phyloP scores from a whole-genome alignment of 2,888 invertebrate genomes.

The Heliothis peltigera region DNA sequence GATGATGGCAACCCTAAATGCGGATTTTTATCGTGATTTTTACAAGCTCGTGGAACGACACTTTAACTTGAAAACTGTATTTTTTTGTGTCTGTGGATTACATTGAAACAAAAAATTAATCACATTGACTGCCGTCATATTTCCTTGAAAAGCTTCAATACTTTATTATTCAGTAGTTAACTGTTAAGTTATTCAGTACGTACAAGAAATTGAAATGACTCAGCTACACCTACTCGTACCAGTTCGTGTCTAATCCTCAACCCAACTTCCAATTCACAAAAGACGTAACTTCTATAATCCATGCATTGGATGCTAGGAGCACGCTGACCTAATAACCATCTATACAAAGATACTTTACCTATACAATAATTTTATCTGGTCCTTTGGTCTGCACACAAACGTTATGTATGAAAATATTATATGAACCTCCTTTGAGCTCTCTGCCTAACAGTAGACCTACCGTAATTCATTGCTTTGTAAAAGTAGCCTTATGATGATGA shows the following conservation, averaged over 20 bases:
- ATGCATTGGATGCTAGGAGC: conserved; percentile 63
- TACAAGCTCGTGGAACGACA: conserved; percentile 27
- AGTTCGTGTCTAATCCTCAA: conserved; percentile 23
- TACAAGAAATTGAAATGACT: not conserved
- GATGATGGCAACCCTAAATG: conserved; percentile 24
- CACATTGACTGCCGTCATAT: conserved; percentile 31
- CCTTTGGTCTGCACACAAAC: not conserved
- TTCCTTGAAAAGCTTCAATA: conserved; percentile 22
- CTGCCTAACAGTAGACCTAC: too few species aligned
- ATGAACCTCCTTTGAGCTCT: too few species aligned
- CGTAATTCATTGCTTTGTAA: too few species aligned
- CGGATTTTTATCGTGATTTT: conserved; percentile 35
- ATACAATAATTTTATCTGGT: not conserved
- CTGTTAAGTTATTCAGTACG: not conserved
- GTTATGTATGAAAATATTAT: not conserved
- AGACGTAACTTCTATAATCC: conserved; percentile 67
- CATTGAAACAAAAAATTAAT: conserved; percentile 36
- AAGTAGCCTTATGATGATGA: too few species aligned
- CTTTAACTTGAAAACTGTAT: conserved; percentile 24
- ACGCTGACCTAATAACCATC: conserved; percentile 72
- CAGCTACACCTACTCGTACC: not conserved
- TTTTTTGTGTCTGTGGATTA: conserved; percentile 31
- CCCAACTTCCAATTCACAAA: conserved; percentile 34
- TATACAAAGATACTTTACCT: not conserved
- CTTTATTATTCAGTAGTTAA: conserved; percentile 2